Evolutionary conservation across 1,140 invertebrate species (phyloP), one percentile per base, ranked within the genome.

Genomic region (Helicoverpa armigera): DNA sequence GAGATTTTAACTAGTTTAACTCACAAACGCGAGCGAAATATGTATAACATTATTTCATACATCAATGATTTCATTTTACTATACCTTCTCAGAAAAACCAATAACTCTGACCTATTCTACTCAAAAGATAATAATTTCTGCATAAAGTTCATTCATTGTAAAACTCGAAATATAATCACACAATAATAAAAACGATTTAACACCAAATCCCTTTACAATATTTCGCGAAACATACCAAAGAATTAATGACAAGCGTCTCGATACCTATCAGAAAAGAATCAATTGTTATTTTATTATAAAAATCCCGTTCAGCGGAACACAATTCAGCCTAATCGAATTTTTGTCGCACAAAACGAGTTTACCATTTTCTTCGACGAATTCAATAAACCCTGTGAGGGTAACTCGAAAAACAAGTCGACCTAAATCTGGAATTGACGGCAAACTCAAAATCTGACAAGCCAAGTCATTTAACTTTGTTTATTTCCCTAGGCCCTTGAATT

Each of bases 371-470:
- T 65, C 60, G n/a, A 29, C 23, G 60, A 48, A 76, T 76, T 76
- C 74, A 76, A 76, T 63, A 63, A 76, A 23, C 35, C 48, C 43
- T 63, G 13, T 9, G 60, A 29, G 58, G 43, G 74, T 53, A 65
- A 76, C 48, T 53, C 48, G 48, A 76, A 65, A 70, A 75, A 75
- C 43, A 61, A 75, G 43, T 56, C 56, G 73, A 18, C 73, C 48
- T 63, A 75, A 76, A 76, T 76, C 74, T 76, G 74, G 35, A 63
- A 63, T 65, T 76, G 74, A 76, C 74, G 48, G 74, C 18, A 53
- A 76, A 51, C 60, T 76, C 74, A 65, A 76, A 76, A 76, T 63
- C 53, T 76, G 58, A 63, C 60, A 76, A 76, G 74, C 58, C 60
- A 76, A 76, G 58, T 76, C 58, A 53, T 65, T 65, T 63, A 76